Conservation (phyloP, 1,140 invertebrate species). For the Lordiphosa stackelbergi region DNA sequence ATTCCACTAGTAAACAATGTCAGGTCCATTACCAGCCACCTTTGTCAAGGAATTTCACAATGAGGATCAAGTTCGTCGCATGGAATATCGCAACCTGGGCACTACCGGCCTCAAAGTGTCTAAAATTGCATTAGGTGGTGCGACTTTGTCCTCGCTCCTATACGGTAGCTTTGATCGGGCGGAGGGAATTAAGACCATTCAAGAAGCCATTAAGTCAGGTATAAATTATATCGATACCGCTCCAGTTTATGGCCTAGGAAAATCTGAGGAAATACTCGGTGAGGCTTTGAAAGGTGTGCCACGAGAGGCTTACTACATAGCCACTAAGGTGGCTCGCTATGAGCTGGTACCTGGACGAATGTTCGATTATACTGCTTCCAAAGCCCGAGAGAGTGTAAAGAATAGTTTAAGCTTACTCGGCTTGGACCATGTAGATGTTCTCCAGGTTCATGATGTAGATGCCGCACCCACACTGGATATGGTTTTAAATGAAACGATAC, state of each 20-base stretch:
- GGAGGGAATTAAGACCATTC: constrained; percentile 84
- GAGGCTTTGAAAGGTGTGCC: constrained; percentile 89
- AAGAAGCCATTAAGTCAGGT: constrained; percentile 85
- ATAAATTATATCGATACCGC: constrained; percentile 95
- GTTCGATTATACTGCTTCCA: constrained; percentile 91
- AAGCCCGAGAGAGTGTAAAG: constrained; percentile 85
- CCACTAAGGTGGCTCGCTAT: constrained; percentile 95
- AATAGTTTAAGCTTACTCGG: constrained; percentile 86
- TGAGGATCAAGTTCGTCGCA: constrained; percentile 78
- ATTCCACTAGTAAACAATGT: constrained; percentile 22
- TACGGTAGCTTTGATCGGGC: constrained; percentile 76
- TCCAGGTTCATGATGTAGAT: constrained; percentile 83
- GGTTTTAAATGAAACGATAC: constrained; percentile 91
- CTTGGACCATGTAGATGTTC: constrained; percentile 90
- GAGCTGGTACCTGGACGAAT: constrained; percentile 84
- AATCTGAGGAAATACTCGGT: constrained; percentile 88
- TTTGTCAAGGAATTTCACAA: constrained; percentile 81
- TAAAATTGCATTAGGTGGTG: constrained; percentile 79
- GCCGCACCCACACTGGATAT: constrained; percentile 81
- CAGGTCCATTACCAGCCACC: constrained; percentile 77
- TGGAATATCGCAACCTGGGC: constrained; percentile 80
- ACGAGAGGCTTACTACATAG: constrained; percentile 90
- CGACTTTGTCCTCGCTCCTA: constrained; percentile 39
- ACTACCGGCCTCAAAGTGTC: constrained; percentile 80
- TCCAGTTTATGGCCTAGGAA: constrained; percentile 93